These are phyloP conservation scores for Cyrtorhinus lividipennis DNA, from an alignment of 1,140 invertebrate species.

Conservation along the genomic window DNA sequence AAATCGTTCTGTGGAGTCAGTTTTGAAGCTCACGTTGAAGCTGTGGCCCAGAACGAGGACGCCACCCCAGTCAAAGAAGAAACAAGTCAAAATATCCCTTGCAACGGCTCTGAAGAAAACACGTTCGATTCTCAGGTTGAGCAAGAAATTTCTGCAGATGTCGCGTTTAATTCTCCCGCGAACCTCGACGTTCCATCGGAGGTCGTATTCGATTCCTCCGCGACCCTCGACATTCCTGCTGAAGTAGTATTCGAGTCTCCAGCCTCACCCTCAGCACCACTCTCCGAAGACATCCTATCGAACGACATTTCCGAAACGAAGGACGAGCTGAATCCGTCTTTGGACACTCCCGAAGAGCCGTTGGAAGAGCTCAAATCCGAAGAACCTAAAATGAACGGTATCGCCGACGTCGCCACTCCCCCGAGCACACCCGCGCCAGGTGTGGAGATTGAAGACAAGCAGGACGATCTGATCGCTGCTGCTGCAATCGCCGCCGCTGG, in stretches of 20 bases:
- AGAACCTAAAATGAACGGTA: background rate
- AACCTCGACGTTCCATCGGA: no score
- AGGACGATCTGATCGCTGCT: constrained; percentile 18
- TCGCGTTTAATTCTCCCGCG: no score
- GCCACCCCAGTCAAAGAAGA: no score
- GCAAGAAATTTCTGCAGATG: no score
- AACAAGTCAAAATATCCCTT: no score
- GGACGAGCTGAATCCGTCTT: background rate
- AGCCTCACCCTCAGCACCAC: constrained; percentile 11
- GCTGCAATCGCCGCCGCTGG: constrained; percentile 21
- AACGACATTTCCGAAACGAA: background rate
- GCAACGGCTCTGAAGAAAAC: no score
- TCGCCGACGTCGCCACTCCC: background rate
- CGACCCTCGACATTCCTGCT: background rate
- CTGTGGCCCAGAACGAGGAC: background rate
- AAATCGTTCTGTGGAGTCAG: no score
- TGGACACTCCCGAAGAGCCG: background rate
- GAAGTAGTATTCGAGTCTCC: no score
- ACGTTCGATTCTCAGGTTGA: no score
- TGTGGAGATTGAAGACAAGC: constrained; percentile 12
- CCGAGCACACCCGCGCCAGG: constrained; percentile 20
- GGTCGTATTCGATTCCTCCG: background rate
- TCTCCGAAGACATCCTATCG: background rate
- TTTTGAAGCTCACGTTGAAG: no score
- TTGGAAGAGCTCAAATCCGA: background rate